These are phyloP conservation scores for Scaptodrosophila latifasciaeformis DNA, from an alignment of 2,888 invertebrate genomes.

Conservation along the genomic window DNA sequence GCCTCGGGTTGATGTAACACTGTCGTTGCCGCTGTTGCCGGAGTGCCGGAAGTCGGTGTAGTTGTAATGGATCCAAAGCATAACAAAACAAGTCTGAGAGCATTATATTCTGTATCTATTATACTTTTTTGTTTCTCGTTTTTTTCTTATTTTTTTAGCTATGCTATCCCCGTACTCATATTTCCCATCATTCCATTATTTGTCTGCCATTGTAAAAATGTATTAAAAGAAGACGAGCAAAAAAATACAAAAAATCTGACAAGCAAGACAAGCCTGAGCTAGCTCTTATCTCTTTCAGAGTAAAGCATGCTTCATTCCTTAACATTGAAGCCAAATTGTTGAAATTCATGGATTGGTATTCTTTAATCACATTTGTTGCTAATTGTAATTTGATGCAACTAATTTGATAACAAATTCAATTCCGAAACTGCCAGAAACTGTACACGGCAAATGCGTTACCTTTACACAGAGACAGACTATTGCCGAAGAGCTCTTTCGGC, in stretches of 20 bases:
- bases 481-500: background rate
- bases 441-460: slow-evolving; percentile 41
- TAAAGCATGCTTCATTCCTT: too few species aligned
- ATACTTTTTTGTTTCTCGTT: slow-evolving; percentile 16
- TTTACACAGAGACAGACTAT: slow-evolving; percentile 2
- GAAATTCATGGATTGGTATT: too few species aligned
- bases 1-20: background rate
- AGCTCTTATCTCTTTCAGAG: too few species aligned
- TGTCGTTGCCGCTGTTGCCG: slow-evolving; percentile 32
- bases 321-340: too few species aligned
- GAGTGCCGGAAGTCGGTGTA: slow-evolving; percentile 11
- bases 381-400: slow-evolving; percentile 50
- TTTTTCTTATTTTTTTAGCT: background rate
- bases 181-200: background rate
- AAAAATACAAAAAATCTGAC: too few species aligned
- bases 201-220: background rate
- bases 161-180: too few species aligned
- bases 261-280: too few species aligned
- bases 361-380: background rate
- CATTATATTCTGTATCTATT: slow-evolving; percentile 19
- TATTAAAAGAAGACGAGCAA: background rate
- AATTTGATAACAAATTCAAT: slow-evolving; percentile 66
- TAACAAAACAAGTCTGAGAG: slow-evolving; percentile 13
- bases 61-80: slow-evolving; percentile 27
- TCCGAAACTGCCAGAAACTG: slow-evolving; percentile 54